A percentile compares a stretch with the other conserved stretches of the same genome.
phyloP scores from a whole-genome alignment of 2,113 vertebrate genomes.

The Scomber colias region DNA sequence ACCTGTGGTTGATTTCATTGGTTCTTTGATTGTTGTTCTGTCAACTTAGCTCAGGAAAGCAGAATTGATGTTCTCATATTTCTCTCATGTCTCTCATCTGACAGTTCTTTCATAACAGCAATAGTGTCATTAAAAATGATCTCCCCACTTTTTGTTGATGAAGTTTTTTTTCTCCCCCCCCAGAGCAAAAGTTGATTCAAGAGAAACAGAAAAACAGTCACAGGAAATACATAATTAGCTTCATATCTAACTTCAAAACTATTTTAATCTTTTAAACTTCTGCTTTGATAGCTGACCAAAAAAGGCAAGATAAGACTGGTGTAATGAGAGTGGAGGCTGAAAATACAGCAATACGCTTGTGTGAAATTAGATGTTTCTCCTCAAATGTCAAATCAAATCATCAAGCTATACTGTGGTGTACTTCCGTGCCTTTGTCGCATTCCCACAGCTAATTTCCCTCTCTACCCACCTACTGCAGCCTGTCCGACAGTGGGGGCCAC shows the following conservation, averaged over 20 bases:
- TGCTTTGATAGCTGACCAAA: not conserved
- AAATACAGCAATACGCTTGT: too few relatives aligned
- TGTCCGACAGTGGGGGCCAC: slow-evolving; percentile 80
- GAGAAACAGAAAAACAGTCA: not conserved
- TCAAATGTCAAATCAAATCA: not conserved
- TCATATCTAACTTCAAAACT: slow-evolving; percentile 4
- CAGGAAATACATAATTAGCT: not conserved
- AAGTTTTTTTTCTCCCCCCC: not conserved
- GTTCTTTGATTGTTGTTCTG: slow-evolving; percentile 2
- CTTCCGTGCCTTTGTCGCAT: slow-evolving; percentile 1
- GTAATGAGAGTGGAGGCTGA: slow-evolving; percentile 2
- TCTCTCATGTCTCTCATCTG: not conserved
- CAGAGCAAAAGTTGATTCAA: not conserved
- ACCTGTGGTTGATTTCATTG: not conserved
- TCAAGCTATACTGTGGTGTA: not conserved
- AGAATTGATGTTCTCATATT: not conserved
- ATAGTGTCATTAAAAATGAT: not conserved
- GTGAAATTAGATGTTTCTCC: too few relatives aligned
- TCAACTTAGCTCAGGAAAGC: not conserved
- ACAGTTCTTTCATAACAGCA: not conserved
- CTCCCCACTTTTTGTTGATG: too few relatives aligned
- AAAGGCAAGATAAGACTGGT: slow-evolving; percentile 2
- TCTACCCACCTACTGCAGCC: slow-evolving; percentile 66
- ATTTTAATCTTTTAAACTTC: slow-evolving; percentile 9
- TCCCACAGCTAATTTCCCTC: not conserved